Conservation (phyloP, 2,888 invertebrate species). For the Stegana nigrithorax region DNA sequence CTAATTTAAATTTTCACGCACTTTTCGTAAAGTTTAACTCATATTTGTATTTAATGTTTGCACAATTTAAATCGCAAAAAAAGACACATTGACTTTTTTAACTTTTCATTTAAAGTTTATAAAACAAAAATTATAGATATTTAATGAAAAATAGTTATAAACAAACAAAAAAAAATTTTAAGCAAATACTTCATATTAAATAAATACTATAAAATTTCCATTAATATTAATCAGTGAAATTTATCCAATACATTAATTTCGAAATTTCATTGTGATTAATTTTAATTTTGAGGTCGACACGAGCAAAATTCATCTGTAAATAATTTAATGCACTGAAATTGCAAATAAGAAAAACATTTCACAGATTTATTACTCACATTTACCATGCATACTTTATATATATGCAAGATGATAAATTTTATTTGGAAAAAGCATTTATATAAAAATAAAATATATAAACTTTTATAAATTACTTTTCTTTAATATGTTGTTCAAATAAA, state of each 20-base stretch:
- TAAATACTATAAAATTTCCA: not conserved
- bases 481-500: no score
- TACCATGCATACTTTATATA: not conserved
- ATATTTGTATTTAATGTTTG: no score
- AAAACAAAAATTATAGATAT: not conserved
- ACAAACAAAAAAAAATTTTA: not conserved
- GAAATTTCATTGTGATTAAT: conserved; percentile 26
- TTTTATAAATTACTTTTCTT: no score
- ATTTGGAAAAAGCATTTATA: not conserved
- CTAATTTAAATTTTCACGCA: no score
- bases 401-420: not conserved
- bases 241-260: conserved; percentile 7
- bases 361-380: no score
- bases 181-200: not conserved
- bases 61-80: no score
- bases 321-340: no score
- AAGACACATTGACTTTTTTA: no score
- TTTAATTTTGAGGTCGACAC: conserved; percentile 14
- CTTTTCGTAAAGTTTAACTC: no score
- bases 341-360: no score
- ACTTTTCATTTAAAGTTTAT: no score
- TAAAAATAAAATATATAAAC: no score
- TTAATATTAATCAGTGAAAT: conserved; percentile 10
- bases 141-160: not conserved
- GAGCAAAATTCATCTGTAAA: not conserved